Evolutionary conservation across 2,797 vertebrate species (phyloP).

Genomic region (Peromyscus aztecus): DNA sequence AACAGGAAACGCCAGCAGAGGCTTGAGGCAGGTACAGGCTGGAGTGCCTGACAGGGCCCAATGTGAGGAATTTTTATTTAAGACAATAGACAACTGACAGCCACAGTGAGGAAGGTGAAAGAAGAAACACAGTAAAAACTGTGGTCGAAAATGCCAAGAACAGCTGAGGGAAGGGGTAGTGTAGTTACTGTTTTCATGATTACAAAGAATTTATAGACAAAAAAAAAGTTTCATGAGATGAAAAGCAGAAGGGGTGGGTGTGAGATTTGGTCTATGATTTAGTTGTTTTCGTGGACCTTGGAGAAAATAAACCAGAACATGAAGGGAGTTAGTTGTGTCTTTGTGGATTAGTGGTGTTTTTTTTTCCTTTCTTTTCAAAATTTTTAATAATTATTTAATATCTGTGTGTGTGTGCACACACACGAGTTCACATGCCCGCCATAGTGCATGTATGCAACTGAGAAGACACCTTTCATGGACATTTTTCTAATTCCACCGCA

Average conservation of each 20-base stretch:
- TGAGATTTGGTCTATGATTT: constrained; percentile 15
- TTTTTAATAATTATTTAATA: background rate
- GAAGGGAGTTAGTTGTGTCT: background rate
- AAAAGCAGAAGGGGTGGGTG: constrained; percentile 19
- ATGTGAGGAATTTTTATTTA: constrained; percentile 14
- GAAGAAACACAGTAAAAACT: background rate
- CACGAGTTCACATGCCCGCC: too few relatives aligned
- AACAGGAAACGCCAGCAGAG: background rate
- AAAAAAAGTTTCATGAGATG: background rate
- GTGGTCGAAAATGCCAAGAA: background rate
- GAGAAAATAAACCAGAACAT: background rate
- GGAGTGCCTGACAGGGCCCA: background rate
- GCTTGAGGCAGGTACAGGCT: background rate
- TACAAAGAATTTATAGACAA: constrained; percentile 9
- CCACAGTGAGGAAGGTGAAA: background rate
- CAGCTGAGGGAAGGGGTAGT: background rate
- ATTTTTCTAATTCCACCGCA: background rate
- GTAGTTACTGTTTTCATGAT: background rate
- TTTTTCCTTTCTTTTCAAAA: background rate
- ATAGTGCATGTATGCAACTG: background rate
- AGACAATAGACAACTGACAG: constrained; percentile 3
- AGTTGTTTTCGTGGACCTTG: background rate
- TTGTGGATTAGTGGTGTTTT: background rate
- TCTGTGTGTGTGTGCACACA: background rate
- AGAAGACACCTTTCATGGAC: background rate